Evolutionary conservation across 2,113 vertebrate species (phyloP), one percentile per base, ranked within the genome.

Genomic region (Aix galericulata): DNA sequence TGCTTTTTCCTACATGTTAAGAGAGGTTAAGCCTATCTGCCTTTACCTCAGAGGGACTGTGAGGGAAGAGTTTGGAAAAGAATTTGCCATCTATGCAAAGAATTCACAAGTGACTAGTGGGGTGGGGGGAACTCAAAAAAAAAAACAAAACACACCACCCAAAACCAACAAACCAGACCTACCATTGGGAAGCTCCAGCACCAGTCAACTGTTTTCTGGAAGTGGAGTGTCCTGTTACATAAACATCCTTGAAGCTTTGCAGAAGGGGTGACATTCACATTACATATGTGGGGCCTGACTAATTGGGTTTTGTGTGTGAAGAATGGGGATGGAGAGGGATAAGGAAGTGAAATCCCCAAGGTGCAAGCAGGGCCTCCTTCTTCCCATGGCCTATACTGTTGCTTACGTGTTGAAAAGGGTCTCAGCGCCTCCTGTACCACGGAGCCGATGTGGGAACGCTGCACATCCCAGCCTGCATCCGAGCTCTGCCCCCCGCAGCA

Each of bases 301-400:
- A 97, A 96, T 94, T 95, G 88, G 88, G 77, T 95, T 94, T 89
- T 95, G 94, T 95, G 86, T 90, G 91, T 46, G 68, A 94, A 81
- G 82, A 90, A 93, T 0, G 8, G 82, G 91, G 81, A 93, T 91
- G 88, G 92, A 59, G 91, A 95, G 74, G 77, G 74, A 87, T 87
- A 90, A 93, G 95, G 96, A 97, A 95, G 86, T 96, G 94, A 97
- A 97, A 95, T 96, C 91, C 95, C 93, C 78, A 85, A 94, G 95
- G 95, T 97, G 88, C 93, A 94, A 76, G 91, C 89, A 74, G 77
- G 95, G 94, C 93, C 81, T 94, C 93, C 88, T 96, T 75, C 95
- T 96, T 96, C 93, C 95, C 93, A 95, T 96, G 93, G 88, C 90
- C 95, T 89, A 67, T 71, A 5, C 66, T 92, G 69, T 25, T 88